These are phyloP conservation scores for Aphidius gifuensis DNA, from an alignment of 1,140 invertebrate genomes.

Conservation along the genomic window DNA sequence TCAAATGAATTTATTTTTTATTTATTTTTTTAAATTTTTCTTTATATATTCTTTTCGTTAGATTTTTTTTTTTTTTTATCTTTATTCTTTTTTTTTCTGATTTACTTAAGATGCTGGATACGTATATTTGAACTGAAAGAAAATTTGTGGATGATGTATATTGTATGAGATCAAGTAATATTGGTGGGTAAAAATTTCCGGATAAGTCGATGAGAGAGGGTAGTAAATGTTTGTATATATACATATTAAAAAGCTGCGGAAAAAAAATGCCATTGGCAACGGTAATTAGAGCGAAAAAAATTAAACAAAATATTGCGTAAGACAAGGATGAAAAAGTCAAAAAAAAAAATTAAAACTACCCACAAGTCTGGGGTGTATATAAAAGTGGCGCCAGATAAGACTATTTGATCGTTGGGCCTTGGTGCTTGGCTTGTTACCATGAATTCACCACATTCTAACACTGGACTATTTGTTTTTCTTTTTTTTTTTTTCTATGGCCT, in stretches of 20 bases:
- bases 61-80: too few relatives aligned
- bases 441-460: conserved; percentile 26
- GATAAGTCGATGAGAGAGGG: not conserved
- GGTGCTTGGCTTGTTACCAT: conserved; percentile 38
- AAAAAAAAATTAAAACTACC: conserved; percentile 15
- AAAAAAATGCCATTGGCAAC: conserved; percentile 26
- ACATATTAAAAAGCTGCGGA: not conserved
- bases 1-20: conserved; percentile 11
- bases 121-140: too few relatives aligned
- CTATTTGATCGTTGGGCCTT: conserved; percentile 50
- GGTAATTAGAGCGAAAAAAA: conserved; percentile 45
- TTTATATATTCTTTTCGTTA: too few relatives aligned
- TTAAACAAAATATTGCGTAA: conserved; percentile 24
- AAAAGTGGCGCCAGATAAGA: conserved; percentile 53
- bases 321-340: conserved; percentile 5
- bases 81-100: too few relatives aligned
- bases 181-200: not conserved
- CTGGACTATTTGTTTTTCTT: conserved; percentile 10
- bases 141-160: not conserved
- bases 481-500: conserved; percentile 3
- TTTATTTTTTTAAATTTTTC: not conserved
- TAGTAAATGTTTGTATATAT: too few relatives aligned
- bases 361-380: conserved; percentile 31
- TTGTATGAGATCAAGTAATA: not conserved
- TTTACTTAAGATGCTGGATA: too few relatives aligned